Conservation (phyloP, 2,888 invertebrate species). For the Patella depressa region DNA sequence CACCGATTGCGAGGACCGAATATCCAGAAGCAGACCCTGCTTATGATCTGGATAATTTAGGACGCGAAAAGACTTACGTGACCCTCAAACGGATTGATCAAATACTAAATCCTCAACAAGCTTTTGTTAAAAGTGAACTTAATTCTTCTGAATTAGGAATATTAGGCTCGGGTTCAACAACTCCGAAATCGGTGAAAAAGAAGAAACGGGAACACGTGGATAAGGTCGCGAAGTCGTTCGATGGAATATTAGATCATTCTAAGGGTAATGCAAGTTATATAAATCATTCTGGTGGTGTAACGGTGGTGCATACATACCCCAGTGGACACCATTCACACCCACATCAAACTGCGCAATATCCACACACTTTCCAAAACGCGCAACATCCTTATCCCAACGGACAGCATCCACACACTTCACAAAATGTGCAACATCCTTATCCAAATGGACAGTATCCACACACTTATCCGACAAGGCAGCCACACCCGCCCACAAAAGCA, state of each 20-base stretch:
- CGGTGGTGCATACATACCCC: background rate
- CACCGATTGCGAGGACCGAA: background rate
- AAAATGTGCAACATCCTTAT: background rate
- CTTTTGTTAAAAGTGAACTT: constrained; percentile 24
- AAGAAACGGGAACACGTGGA: background rate
- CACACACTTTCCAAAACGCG: no score
- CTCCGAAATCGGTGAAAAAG: constrained; percentile 1
- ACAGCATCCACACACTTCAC: background rate
- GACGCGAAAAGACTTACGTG: constrained; percentile 29
- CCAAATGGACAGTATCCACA: background rate
- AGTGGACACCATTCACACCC: background rate
- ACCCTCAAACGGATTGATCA: constrained; percentile 32
- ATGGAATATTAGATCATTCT: no score
- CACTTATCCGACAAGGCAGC: background rate
- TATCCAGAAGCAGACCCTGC: background rate
- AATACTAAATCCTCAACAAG: constrained; percentile 25
- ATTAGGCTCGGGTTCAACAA: background rate
- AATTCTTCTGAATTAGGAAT: constrained; percentile 24
- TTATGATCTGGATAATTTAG: constrained; percentile 16
- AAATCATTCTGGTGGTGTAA: background rate
- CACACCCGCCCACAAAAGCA: background rate
- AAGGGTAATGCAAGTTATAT: background rate
- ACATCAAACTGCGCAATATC: background rate
- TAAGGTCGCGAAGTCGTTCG: no score
- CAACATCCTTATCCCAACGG: background rate